These are phyloP conservation scores for Nycticebus coucang DNA, from an alignment of 2,113 vertebrate genomes.

Conservation along the genomic window DNA sequence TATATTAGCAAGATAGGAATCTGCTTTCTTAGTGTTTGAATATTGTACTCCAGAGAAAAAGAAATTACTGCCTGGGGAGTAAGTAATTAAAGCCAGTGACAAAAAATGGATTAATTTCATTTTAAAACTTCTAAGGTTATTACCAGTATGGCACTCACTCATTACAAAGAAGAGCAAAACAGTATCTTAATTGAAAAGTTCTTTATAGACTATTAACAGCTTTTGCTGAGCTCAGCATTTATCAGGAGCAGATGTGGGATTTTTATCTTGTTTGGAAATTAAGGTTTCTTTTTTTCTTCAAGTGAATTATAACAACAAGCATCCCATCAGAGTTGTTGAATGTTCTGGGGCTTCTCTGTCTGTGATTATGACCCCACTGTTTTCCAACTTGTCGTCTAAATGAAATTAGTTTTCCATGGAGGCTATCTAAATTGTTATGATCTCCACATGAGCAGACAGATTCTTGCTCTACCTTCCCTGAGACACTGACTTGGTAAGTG, in stretches of 20 bases:
- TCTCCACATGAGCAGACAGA: background rate
- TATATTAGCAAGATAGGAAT: background rate
- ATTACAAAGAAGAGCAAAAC: conserved; percentile 6
- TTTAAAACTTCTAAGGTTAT: conserved; percentile 46
- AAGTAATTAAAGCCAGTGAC: conserved; percentile 43
- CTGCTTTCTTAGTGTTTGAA: background rate
- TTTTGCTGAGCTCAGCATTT: conserved; percentile 41
- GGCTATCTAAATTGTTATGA: conserved; percentile 56
- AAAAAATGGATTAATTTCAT: conserved; percentile 56
- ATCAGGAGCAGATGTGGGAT: background rate
- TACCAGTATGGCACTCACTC: background rate
- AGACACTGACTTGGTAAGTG: conserved; percentile 1
- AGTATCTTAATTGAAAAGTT: conserved; percentile 41
- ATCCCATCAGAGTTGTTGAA: conserved; percentile 24
- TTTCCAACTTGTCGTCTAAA: conserved; percentile 47
- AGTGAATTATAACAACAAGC: background rate
- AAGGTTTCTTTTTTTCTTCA: conserved; percentile 32
- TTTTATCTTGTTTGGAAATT: conserved; percentile 60
- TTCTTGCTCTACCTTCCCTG: background rate
- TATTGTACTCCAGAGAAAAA: conserved; percentile 27
- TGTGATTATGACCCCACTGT: conserved; percentile 34
- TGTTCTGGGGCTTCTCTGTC: conserved; percentile 16
- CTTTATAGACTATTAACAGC: background rate
- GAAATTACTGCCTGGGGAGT: conserved; percentile 27
- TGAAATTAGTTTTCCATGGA: conserved; percentile 57